Percentiles rank a stretch among this genome's conserved stretches.
These are phyloP conservation scores for Laodelphax striatellus DNA, from an alignment of 1,140 invertebrate species.

Conservation along the genomic window DNA sequence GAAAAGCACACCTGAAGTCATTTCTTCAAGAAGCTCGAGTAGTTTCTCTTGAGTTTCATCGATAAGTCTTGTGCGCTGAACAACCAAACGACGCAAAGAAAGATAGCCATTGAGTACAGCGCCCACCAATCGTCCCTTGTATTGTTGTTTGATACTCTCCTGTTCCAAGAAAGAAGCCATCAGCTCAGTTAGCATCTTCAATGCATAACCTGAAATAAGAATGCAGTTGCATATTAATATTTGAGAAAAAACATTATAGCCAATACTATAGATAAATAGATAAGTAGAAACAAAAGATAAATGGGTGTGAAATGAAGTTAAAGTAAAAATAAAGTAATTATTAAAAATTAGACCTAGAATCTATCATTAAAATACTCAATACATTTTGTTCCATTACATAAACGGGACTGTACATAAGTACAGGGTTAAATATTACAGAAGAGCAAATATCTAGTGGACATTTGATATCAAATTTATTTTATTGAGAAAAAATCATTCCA, in stretches of 20 bases:
- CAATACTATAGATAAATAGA: no score
- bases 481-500: no score
- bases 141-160: slow-evolving; percentile 69
- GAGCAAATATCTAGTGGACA: no score
- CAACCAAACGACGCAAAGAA: slow-evolving; percentile 76
- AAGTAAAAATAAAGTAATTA: no score
- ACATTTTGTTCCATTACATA: no score
- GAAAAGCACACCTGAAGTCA: slow-evolving; percentile 49
- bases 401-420: no score
- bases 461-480: no score
- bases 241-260: neutral
- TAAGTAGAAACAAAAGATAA: no score
- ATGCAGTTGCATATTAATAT: neutral
- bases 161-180: slow-evolving; percentile 74
- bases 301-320: no score
- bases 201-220: slow-evolving; percentile 49
- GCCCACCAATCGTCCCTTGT: slow-evolving; percentile 79
- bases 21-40: slow-evolving; percentile 87
- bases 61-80: slow-evolving; percentile 87
- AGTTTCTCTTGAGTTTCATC: slow-evolving; percentile 96
- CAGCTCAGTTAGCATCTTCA: slow-evolving; percentile 79
- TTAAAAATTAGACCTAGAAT: no score
- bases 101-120: slow-evolving; percentile 89
- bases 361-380: no score
- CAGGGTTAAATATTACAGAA: no score